These are phyloP conservation scores for Nebria ingens DNA, from an alignment of 1,140 invertebrate species.

Conservation along the genomic window DNA sequence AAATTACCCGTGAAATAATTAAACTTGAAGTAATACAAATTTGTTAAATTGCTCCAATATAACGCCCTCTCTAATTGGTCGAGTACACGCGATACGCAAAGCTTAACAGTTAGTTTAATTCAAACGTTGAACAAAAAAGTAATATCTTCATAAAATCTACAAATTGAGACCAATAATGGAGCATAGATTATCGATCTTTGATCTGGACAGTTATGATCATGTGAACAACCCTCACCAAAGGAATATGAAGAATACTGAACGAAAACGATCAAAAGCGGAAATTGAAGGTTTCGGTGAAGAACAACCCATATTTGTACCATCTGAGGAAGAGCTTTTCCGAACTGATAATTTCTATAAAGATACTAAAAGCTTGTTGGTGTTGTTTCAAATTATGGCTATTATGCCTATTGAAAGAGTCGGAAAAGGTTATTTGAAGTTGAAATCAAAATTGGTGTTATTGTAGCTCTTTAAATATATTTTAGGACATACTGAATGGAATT, in stretches of 20 bases:
- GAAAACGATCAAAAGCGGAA: not conserved
- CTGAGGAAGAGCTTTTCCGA: constrained; percentile 36
- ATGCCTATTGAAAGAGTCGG: constrained; percentile 55
- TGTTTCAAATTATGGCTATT: constrained; percentile 60
- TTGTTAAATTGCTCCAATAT: not conserved
- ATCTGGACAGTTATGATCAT: not conserved
- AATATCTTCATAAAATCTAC: too few relatives aligned
- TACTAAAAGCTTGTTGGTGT: constrained; percentile 51
- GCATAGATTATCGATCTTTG: not conserved
- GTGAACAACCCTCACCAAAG: not conserved
- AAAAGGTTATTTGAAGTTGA: constrained; percentile 32
- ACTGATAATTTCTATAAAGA: constrained; percentile 55
- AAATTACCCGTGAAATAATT: not conserved
- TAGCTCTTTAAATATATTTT: not conserved
- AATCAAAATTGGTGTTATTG: not conserved
- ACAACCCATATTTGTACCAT: not conserved
- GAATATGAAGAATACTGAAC: not conserved
- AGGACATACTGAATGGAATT: constrained; percentile 13
- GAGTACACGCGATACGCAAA: not conserved
- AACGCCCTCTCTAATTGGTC: not conserved
- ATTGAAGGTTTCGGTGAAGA: constrained; percentile 13
- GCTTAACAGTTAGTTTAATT: too few relatives aligned
- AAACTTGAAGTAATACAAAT: not conserved
- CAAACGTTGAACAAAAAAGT: too few relatives aligned
- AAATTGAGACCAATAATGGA: not conserved